Evolutionary conservation across 1,140 invertebrate species (phyloP), one percentile per base, ranked within the genome.

Genomic region (Centruroides sculpturatus): DNA sequence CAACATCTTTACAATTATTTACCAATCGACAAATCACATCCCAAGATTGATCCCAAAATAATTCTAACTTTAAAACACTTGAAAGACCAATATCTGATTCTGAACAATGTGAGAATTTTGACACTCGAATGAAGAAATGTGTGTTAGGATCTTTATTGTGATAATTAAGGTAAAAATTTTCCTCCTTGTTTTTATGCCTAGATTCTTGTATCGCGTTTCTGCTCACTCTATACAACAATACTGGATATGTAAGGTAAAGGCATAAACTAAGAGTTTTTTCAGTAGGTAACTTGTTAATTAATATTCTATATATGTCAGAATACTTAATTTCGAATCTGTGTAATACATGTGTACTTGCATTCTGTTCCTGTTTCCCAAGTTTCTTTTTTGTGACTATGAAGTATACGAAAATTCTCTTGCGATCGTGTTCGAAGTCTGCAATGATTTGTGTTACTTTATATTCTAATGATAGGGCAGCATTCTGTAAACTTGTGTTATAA

Each of bases 361-460:
- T 56, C 46, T 53, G 11, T 12, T 58, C 56, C 49, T 55, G 58
- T n/a, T 58, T 9, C 10, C n/a, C 3, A 34, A 35, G 5, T 47
- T 55, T 49, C 6, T n/a, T n/a, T 58, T 64, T 50, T 5, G 55
- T 56, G 8, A 64, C 62, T n/a, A 64, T 51, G 60, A 64, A 64
- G 35, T 58, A 58, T 5, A 64, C 9, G 0, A 13, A 23, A 6
- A 64, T 13, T 51, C 47, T 53, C 6, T 57, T 50, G 23, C 47
- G 54, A 52, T 64, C 62, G 47, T 64, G 59, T 47, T 57, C 35
- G n/a, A 64, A 58, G 5, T 52, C 6, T 7, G 55, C 49, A 10
- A 55, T 57, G 3, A 57, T 36, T 55, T 64, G 59, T 10, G 55
- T 60, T 41, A 64, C 58, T 59, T 63, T 59, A 57, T 50, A 59